A percentile compares a stretch with the other conserved stretches of the same genome.
Conservation (phyloP, 2,113 vertebrate genomes). For the Equus quagga region DNA sequence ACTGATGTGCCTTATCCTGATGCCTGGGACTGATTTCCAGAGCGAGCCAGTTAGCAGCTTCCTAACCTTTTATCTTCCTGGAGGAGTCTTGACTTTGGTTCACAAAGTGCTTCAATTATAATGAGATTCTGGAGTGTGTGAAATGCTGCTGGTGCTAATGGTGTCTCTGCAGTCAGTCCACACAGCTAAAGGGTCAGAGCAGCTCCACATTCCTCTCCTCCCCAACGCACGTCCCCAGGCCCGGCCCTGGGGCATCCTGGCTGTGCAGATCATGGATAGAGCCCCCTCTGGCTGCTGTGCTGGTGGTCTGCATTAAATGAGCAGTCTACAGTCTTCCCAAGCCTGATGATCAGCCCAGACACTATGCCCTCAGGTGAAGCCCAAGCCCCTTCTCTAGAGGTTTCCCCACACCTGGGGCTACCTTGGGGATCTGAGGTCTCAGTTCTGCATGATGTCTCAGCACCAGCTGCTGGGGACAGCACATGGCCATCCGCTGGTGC, state of each 20-base stretch:
- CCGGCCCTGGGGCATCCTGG: neutral
- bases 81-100: neutral
- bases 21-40: neutral
- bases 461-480: neutral
- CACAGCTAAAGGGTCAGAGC: neutral
- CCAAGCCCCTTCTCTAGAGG: neutral
- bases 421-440: neutral
- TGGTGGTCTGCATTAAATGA: neutral
- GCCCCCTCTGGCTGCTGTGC: neutral
- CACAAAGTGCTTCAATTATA: neutral
- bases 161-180: neutral
- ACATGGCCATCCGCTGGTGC: neutral
- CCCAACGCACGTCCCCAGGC: fast-evolving
- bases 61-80: neutral
- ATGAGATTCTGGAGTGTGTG: neutral
- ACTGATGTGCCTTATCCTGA: neutral
- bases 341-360: too few relatives aligned
- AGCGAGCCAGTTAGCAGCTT: neutral
- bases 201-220: too few relatives aligned
- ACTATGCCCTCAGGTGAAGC: neutral
- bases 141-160: neutral
- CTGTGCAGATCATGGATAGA: neutral
- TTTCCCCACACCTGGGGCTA: neutral
- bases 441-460: neutral
- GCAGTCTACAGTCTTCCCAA: neutral